phyloP scores from a whole-genome alignment of 30 jellyfish, hydroid and myxozoan genomes.

The Morbakka virulenta region DNA sequence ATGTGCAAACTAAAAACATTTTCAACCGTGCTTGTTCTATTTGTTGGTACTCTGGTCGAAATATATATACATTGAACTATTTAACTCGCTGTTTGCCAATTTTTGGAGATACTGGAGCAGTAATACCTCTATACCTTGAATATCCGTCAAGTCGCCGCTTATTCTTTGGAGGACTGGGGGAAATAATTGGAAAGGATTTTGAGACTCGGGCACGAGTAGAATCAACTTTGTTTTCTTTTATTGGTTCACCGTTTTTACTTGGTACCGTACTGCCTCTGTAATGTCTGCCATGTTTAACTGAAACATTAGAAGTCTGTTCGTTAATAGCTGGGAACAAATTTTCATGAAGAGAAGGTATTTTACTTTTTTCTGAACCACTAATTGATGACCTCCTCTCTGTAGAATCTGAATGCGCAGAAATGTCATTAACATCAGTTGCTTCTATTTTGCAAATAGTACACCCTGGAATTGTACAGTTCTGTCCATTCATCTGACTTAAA shows the following conservation, averaged over 20 bases:
- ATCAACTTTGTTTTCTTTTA: background rate
- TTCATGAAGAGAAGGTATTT: background rate
- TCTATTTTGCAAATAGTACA: background rate
- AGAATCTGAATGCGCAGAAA: background rate
- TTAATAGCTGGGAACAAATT: slow-evolving; percentile 10
- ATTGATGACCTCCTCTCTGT: background rate
- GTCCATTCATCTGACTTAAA: slow-evolving; percentile 14
- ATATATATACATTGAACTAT: too few species aligned
- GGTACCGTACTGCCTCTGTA: background rate
- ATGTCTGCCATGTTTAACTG: background rate
- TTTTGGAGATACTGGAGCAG: too few species aligned
- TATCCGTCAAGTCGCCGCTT: too few species aligned
- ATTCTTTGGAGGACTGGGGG: background rate
- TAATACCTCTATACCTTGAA: too few species aligned
- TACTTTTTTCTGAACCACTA: background rate
- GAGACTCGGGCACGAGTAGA: background rate
- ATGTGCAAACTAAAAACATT: too few species aligned
- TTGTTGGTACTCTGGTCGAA: too few species aligned
- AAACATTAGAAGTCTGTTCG: background rate
- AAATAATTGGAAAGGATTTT: background rate
- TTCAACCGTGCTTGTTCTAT: too few species aligned
- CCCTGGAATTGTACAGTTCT: background rate
- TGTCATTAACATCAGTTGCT: background rate
- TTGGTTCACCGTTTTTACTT: background rate
- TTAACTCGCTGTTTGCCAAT: too few species aligned